Percentiles rank a stretch among this genome's conserved stretches.
Conservation (phyloP, 2,888 invertebrate genomes). For the Colletes collaris region DNA sequence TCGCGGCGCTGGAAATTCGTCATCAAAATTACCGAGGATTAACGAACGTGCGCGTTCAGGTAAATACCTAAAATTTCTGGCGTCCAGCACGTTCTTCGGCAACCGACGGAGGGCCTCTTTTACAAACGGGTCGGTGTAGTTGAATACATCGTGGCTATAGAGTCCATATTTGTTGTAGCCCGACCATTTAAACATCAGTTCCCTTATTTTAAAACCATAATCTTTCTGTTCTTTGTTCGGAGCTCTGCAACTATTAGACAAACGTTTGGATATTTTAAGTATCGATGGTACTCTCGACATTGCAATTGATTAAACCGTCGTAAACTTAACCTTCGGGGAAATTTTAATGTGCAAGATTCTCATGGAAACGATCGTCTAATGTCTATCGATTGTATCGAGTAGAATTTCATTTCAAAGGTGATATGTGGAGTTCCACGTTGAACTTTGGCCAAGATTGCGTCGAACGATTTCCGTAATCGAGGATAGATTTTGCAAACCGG, state of each 20-base stretch:
- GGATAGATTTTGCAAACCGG: conserved; percentile 20
- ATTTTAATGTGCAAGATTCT: not conserved
- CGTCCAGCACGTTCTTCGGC: conserved; percentile 62
- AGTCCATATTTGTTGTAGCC: conserved; percentile 63
- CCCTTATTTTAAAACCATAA: conserved; percentile 2
- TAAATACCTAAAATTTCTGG: conserved; percentile 63
- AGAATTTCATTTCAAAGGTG: too few species aligned
- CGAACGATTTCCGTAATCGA: conserved; percentile 15
- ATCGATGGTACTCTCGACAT: conserved; percentile 20
- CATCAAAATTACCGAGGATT: not conserved
- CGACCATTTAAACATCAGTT: conserved; percentile 48
- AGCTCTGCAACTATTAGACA: conserved; percentile 9
- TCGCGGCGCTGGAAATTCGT: conserved; percentile 6
- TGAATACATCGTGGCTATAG: conserved; percentile 58
- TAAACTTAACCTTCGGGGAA: conserved; percentile 2
- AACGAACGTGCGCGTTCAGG: not conserved
- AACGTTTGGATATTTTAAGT: not conserved
- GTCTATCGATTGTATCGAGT: not conserved
- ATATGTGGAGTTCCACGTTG: too few species aligned
- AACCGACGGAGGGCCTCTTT: conserved; percentile 56
- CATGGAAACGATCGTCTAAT: not conserved
- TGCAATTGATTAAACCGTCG: not conserved
- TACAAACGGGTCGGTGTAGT: conserved; percentile 27
- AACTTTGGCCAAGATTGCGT: too few species aligned
- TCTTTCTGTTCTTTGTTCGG: not conserved